phyloP scores from a whole-genome alignment of 1,140 invertebrate species.

The Drosophila repleta region DNA sequence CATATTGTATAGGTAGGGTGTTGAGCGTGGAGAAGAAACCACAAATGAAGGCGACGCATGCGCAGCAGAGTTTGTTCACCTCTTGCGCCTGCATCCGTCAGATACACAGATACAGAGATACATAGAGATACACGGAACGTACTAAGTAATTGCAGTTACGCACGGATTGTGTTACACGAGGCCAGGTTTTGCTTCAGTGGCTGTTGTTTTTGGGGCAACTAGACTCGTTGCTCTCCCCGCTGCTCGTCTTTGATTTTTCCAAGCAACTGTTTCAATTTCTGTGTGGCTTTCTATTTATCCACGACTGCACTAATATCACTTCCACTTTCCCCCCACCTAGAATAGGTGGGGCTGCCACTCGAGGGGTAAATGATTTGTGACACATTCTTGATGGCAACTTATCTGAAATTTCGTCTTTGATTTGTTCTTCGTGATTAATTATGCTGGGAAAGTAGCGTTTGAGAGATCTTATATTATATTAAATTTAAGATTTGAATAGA shows the following conservation, averaged over 20 bases:
- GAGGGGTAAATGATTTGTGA: slow-evolving; percentile 75
- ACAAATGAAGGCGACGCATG: slow-evolving; percentile 43
- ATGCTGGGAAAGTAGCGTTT: slow-evolving; percentile 56
- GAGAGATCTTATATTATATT: too few relatives aligned
- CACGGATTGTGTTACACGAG: slow-evolving; percentile 76
- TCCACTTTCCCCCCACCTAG: slow-evolving; percentile 55
- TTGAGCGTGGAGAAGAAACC: slow-evolving; percentile 19
- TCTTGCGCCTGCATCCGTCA: slow-evolving; percentile 36
- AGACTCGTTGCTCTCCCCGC: slow-evolving; percentile 2
- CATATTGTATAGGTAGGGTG: slow-evolving; percentile 70
- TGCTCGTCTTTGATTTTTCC: slow-evolving; percentile 65
- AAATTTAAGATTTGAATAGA: too few relatives aligned
- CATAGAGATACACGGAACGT: slow-evolving; percentile 31
- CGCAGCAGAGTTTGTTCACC: slow-evolving; percentile 75
- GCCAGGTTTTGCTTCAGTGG: slow-evolving; percentile 51
- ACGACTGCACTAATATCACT: slow-evolving; percentile 67
- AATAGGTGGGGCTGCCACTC: slow-evolving; percentile 12
- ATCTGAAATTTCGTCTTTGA: slow-evolving; percentile 20
- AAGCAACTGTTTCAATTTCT: slow-evolving; percentile 74
- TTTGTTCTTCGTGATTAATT: slow-evolving; percentile 60
- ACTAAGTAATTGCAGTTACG: slow-evolving; percentile 78
- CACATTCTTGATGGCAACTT: slow-evolving; percentile 48
- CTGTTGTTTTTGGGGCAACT: slow-evolving; percentile 17
- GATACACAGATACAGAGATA: slow-evolving; percentile 23
- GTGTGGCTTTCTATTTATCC: slow-evolving; percentile 64